Evolutionary conservation across 2,888 invertebrate species (phyloP), one percentile per base, ranked within the genome.

Genomic region (Oligia strigilis): DNA sequence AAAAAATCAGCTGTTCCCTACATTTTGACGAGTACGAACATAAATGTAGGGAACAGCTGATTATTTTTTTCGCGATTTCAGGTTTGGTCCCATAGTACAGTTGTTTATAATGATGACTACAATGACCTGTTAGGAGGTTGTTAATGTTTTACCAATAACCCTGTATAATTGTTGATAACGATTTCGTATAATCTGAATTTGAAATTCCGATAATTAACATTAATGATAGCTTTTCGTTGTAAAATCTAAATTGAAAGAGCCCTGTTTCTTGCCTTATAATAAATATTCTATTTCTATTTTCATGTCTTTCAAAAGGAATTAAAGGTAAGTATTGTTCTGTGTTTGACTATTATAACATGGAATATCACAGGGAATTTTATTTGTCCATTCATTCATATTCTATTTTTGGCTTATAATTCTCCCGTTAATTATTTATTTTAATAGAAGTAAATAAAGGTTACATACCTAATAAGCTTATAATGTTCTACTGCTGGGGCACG

Each of bases 301-400:
- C 95, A 95, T 95, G 95, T 94, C 94, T 92, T 72, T 49, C 92
- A 85, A 79, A 92, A 95, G 95, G 94, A 90, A 84, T 91, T 1
- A 94, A 93, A 93, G 94, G 95, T 94, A 90, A 92, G 94, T 66
- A 1, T n/a, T 72, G 0, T 62, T 78, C 6, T 40, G 4, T 19
- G 49, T 29, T 29, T n/a, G 13, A 5, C 8, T 62, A 6, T 52
- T 46, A 17, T 65, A 36, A 65, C 23, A 65, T 40, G 19, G 4
- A 40, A 23, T 46, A 23, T 49, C 3, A 71, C 2, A 23, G 23
- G 46, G 4, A 29, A 69, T 55, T 29, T 29, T 52, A 23, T 65
- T 46, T 49, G 13, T 6, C 36, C 8, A 58, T 19, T 14, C 13
- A 49, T 60, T 52, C 23, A 19, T 46, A 81, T 64, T 49, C 23